Conservation (phyloP, 2,113 vertebrate genomes). For the Morone saxatilis region DNA sequence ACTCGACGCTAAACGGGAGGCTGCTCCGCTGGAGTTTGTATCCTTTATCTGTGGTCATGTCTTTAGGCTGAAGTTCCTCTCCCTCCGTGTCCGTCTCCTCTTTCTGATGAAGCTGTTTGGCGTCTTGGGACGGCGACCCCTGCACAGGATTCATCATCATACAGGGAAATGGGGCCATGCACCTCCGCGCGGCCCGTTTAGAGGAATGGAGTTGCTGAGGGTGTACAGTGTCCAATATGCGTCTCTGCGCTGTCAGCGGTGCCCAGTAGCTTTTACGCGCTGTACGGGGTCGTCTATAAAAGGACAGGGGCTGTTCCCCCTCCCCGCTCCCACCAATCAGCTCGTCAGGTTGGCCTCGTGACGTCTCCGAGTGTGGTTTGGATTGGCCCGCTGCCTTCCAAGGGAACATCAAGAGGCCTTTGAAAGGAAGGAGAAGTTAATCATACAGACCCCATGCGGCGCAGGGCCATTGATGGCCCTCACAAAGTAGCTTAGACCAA, state of each 20-base stretch:
- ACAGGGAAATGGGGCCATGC: slow-evolving; percentile 83
- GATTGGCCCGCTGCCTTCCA: slow-evolving; percentile 79
- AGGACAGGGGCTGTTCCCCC: slow-evolving; percentile 72
- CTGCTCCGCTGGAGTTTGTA: slow-evolving; percentile 77
- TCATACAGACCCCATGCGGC: slow-evolving; percentile 86
- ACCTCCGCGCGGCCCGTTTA: slow-evolving; percentile 67
- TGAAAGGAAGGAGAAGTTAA: slow-evolving; percentile 85
- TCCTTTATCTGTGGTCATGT: slow-evolving; percentile 79
- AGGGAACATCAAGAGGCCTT: slow-evolving; percentile 81
- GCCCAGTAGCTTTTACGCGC: slow-evolving; percentile 67
- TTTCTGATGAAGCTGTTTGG: slow-evolving; percentile 72
- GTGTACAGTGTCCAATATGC: slow-evolving; percentile 60
- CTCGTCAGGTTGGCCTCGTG: slow-evolving; percentile 56
- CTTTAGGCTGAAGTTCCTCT: slow-evolving; percentile 80
- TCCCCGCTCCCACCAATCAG: slow-evolving; percentile 80
- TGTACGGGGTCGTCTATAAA: slow-evolving; percentile 79
- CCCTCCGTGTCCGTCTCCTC: slow-evolving; percentile 77
- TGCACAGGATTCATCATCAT: slow-evolving; percentile 85
- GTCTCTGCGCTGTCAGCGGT: slow-evolving; percentile 61
- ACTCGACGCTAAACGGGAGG: slow-evolving; percentile 89
- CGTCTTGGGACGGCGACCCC: slow-evolving; percentile 77
- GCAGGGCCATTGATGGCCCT: slow-evolving; percentile 82
- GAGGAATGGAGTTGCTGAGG: slow-evolving; percentile 57
- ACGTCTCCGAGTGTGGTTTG: slow-evolving; percentile 61
- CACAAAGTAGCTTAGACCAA: slow-evolving; percentile 85